Percentiles rank a stretch among this genome's conserved stretches.
Evolutionary conservation across 2,113 vertebrate genomes (phyloP).

Genomic region (human): DNA sequence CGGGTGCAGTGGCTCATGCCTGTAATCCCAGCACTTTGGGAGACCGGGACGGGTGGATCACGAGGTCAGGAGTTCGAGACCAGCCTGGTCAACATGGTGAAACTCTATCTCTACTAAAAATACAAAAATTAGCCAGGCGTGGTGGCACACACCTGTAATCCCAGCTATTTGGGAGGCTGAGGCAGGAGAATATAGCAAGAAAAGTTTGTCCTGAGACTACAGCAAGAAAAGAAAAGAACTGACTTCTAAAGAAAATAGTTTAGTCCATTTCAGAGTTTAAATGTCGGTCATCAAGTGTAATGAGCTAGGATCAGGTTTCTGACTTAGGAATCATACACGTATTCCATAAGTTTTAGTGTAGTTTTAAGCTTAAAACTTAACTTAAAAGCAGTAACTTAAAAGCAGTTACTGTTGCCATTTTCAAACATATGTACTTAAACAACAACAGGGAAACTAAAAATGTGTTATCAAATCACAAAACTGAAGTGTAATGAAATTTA

Average conservation of each 20-base stretch:
- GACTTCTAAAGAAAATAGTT: neutral
- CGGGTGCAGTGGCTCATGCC: no score
- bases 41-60: no score
- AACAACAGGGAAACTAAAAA: neutral
- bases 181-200: no score
- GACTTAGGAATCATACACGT: neutral
- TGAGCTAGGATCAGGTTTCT: neutral
- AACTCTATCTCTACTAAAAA: no score
- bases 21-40: no score
- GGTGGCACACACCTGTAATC: no score
- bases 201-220: neutral
- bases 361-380: neutral
- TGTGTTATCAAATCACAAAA: neutral
- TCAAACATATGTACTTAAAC: neutral
- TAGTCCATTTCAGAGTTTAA: neutral
- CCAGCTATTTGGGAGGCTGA: no score
- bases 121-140: no score
- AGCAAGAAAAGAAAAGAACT: neutral
- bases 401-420: neutral
- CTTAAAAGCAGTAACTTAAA: neutral
- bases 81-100: no score
- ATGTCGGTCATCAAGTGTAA: neutral
- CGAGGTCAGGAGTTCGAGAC: no score
- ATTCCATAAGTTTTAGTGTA: neutral
- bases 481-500: neutral